A percentile compares a stretch with the other conserved stretches of the same genome.
These are phyloP conservation scores for Microcebus murinus DNA, from an alignment of 2,113 vertebrate genomes.

Conservation along the genomic window DNA sequence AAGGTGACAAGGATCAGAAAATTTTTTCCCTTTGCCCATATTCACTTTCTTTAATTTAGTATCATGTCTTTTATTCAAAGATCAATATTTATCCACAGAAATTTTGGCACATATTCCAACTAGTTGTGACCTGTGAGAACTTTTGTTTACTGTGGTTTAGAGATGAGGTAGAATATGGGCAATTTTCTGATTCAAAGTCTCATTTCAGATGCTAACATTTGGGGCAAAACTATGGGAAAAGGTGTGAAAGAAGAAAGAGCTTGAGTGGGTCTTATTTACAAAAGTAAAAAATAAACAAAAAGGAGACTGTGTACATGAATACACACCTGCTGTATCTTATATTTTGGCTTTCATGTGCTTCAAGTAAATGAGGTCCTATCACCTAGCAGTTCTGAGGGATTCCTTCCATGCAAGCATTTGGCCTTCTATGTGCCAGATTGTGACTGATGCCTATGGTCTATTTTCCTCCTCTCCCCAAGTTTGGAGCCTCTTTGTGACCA, in stretches of 20 bases:
- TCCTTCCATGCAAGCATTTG: background rate
- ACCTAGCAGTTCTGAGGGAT: no score
- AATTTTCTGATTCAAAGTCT: background rate
- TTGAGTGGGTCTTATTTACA: background rate
- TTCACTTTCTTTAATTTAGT: background rate
- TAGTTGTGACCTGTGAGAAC: background rate
- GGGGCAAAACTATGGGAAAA: background rate
- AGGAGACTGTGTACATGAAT: background rate
- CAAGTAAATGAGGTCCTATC: background rate
- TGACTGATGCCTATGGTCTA: background rate
- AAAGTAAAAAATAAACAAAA: background rate
- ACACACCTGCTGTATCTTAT: background rate
- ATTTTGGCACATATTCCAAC: background rate
- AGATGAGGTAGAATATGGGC: background rate
- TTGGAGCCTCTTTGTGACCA: background rate
- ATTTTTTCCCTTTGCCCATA: background rate
- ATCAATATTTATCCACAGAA: background rate
- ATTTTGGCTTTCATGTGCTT: background rate
- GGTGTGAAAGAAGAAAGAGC: background rate
- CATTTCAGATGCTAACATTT: background rate
- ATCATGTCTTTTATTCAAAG: background rate
- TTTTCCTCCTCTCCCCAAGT: background rate
- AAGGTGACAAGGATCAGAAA: background rate
- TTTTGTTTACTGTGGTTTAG: conserved; percentile 6
- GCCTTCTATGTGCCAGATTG: background rate